Conservation (phyloP, 2,888 invertebrate genomes). For the Malacosoma neustria region DNA sequence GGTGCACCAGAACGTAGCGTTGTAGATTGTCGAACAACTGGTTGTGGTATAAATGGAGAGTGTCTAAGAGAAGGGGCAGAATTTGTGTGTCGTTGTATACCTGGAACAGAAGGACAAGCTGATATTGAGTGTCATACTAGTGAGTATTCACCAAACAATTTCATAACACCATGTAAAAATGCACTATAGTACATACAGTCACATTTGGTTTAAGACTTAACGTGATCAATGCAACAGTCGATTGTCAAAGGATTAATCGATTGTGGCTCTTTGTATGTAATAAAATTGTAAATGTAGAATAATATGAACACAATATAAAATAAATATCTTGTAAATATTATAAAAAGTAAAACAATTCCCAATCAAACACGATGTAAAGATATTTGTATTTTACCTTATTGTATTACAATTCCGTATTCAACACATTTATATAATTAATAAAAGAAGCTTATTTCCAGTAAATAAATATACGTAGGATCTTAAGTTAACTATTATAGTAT, state of each 20-base stretch:
- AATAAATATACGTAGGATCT: background rate
- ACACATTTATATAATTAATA: too few species aligned
- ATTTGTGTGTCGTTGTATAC: constrained; percentile 87
- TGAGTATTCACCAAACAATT: constrained; percentile 39
- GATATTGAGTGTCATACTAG: constrained; percentile 80
- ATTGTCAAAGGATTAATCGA: constrained; percentile 1
- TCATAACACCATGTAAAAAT: constrained; percentile 63
- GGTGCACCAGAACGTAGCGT: constrained; percentile 75
- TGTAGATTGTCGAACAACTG: constrained; percentile 87
- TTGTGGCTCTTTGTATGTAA: constrained; percentile 1
- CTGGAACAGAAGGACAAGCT: constrained; percentile 83
- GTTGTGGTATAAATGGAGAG: constrained; percentile 90
- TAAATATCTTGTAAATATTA: background rate
- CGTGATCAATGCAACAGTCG: too few species aligned
- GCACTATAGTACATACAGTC: constrained; percentile 39
- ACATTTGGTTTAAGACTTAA: constrained; percentile 5
- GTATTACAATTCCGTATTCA: too few species aligned
- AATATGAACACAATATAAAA: constrained; percentile 4
- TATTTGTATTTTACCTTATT: too few species aligned
- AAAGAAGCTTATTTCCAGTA: background rate
- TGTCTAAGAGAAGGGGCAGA: constrained; percentile 89
- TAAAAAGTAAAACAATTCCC: constrained; percentile 4
- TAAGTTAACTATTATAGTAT: background rate
- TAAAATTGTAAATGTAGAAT: constrained; percentile 2
- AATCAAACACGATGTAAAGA: too few species aligned